A percentile compares a stretch with the other conserved stretches of the same genome.
phyloP scores from a whole-genome alignment of 2,113 vertebrate species.

The Artemisiospiza belli region DNA sequence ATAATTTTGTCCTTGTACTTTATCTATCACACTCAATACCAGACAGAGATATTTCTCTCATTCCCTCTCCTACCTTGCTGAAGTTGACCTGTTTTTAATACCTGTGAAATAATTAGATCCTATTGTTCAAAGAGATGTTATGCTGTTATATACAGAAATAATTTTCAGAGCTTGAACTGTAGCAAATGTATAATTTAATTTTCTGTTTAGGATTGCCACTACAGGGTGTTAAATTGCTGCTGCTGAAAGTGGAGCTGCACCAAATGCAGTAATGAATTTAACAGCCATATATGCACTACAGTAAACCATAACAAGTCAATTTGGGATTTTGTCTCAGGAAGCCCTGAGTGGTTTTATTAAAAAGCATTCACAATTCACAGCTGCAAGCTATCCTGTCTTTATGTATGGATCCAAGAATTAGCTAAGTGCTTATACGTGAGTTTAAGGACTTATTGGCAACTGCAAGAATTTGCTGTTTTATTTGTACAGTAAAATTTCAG shows the following conservation, averaged over 20 bases:
- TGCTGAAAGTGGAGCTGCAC: slow-evolving; percentile 26
- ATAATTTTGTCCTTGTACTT: neutral
- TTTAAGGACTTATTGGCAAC: neutral
- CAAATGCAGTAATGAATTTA: slow-evolving; percentile 48
- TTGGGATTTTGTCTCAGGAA: slow-evolving; percentile 6
- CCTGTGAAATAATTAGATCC: neutral
- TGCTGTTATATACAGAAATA: neutral
- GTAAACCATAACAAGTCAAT: slow-evolving; percentile 20
- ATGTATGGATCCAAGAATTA: neutral
- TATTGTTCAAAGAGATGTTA: neutral
- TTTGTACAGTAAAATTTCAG: neutral
- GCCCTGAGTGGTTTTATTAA: neutral
- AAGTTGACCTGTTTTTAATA: neutral
- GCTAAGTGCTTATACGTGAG: neutral
- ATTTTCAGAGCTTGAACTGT: slow-evolving; percentile 14
- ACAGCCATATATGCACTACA: neutral
- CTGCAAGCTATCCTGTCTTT: neutral
- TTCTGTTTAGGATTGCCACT: slow-evolving; percentile 45
- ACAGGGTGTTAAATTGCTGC: slow-evolving; percentile 43
- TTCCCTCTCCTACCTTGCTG: neutral
- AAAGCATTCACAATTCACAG: neutral
- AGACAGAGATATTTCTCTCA: neutral
- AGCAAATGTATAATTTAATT: slow-evolving; percentile 50
- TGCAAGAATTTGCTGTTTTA: neutral
- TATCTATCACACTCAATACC: neutral